Base-by-base conservation (phyloP, 2,113 vertebrate species). In the Apteryx owenii region DNA sequence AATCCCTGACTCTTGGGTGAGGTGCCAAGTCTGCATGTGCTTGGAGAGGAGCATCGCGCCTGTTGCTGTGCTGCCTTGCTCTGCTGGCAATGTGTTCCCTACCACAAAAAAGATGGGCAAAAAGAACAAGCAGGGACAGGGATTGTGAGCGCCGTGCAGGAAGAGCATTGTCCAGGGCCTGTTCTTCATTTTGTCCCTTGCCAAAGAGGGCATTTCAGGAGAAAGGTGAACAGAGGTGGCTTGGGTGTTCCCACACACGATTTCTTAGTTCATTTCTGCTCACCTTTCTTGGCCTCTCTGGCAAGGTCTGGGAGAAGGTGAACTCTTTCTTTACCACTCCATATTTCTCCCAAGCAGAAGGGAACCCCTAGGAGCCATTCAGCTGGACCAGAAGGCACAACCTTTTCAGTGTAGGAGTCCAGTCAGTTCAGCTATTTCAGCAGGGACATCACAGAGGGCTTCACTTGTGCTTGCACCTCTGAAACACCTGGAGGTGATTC, bases 91-190 rank as follows among this genome's bases (percentile, higher is more conserved):
- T 7, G 5, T 1, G 0, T 51, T 73, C 60, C 53, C 29, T 40
- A 62, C 21, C 88, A 26, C 62, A 0, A 0, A 50, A 42, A 33
- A 38, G 42, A 62, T 4, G n/a, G 69, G 40, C 0, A 0, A 50
- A 54, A 58, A 77, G 44, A 77, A n/a, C 4, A 10, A 70, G 53
- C 1, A 3, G 68, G 85, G 68, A 46, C 53, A 62, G 58, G 60
- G 56, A 42, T 17, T 31, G 48, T 65, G 66, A 82, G 26, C 81
- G 65, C 12, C 31, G 48, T 8, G 0, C 82, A 44, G 53, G 29
- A 21, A 84, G 40, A 73, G 14, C 19, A 3, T 54, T 33, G 42
- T 26, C 21, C 0, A 11, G 44, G 42, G 9, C 6, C 40, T 11
- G 2, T 19, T 75, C 46, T 42, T 69, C 31, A 12, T 12, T 1